Base-by-base conservation (phyloP, 2,797 vertebrate species). In the Coranthus polyacanthus region DNA sequence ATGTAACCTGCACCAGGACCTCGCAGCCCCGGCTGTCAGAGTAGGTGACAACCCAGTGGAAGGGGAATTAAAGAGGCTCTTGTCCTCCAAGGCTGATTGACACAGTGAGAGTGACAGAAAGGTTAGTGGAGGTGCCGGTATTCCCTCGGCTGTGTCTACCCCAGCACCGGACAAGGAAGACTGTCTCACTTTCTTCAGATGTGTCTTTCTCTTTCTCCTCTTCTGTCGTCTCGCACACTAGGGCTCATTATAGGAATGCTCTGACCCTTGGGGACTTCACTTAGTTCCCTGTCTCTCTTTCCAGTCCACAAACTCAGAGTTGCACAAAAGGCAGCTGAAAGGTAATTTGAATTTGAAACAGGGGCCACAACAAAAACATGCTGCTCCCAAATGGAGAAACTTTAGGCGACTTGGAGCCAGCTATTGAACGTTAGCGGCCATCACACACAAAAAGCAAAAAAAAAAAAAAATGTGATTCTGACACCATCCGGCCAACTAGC, bases 271-370 rank as follows among this genome's bases (percentile, higher is more conserved):
- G 89, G 89, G 91, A 91, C 85, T 92, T 89, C 76, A 82, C 90
- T 93, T 85, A 89, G 81, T 89, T 85, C 79, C 71, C 78, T 67
- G 57, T 81, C 88, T 87, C 81, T 70, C 84, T 90, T 93, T 92
- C 92, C 88, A 92, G 88, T 88, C 89, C 92, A 92, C 91, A 93
- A 92, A 94, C 88, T 89, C 76, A 18, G 70, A 34, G 58, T 15
- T 50, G 75, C 86, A 94, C 92, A 94, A 93, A 93, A 92, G 87
- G 81, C 85, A 84, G 80, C 77, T 92, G 89, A 91, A 87, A 85
- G 85, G 84, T 82, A 73, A 93, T 94, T 92, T 94, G 91, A 95
- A 94, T 95, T 89, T 94, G 90, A 94, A 94, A 92, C 89, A 81
- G 91, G 81, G 84, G 44, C 67, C 80, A 82, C 79, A 86, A 92